These are phyloP conservation scores for Asteroscopus sphinx DNA, from an alignment of 2,888 invertebrate genomes.

Conservation along the genomic window DNA sequence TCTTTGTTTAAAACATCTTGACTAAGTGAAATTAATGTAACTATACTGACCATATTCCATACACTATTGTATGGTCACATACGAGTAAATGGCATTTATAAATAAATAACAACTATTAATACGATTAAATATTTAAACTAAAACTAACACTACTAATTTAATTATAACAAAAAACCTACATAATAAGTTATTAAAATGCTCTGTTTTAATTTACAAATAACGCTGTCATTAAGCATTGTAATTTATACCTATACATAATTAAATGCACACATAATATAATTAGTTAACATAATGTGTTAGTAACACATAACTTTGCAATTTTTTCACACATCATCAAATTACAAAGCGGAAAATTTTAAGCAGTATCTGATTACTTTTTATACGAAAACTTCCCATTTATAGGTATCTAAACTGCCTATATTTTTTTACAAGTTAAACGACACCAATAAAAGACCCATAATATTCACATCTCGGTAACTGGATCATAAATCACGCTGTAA, in stretches of 20 bases:
- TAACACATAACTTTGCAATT: constrained; percentile 16
- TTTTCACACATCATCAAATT: constrained; percentile 46
- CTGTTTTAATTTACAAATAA: constrained; percentile 11
- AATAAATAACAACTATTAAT: constrained; percentile 13
- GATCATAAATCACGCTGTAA: constrained; percentile 53
- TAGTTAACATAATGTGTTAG: background rate
- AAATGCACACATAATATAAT: constrained; percentile 17
- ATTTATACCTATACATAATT: constrained; percentile 34
- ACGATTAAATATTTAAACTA: constrained; percentile 23
- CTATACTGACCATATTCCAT: too few relatives aligned
- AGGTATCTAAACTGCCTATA: constrained; percentile 30
- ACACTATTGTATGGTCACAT: background rate
- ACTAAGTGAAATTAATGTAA: too few relatives aligned
- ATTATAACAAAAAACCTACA: constrained; percentile 12
- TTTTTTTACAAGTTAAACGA: constrained; percentile 45
- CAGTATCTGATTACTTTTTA: constrained; percentile 41
- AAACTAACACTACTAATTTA: too few relatives aligned
- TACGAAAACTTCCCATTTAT: constrained; percentile 36
- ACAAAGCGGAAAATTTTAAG: constrained; percentile 32
- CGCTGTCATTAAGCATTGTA: constrained; percentile 4
- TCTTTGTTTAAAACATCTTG: too few relatives aligned
- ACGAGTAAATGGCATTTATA: constrained; percentile 4
- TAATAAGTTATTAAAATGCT: constrained; percentile 20
- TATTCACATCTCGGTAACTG: constrained; percentile 51
- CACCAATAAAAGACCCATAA: constrained; percentile 56